Base-by-base conservation (phyloP, 2,113 vertebrate genomes). In the Myrmophylax atrothorax region DNA sequence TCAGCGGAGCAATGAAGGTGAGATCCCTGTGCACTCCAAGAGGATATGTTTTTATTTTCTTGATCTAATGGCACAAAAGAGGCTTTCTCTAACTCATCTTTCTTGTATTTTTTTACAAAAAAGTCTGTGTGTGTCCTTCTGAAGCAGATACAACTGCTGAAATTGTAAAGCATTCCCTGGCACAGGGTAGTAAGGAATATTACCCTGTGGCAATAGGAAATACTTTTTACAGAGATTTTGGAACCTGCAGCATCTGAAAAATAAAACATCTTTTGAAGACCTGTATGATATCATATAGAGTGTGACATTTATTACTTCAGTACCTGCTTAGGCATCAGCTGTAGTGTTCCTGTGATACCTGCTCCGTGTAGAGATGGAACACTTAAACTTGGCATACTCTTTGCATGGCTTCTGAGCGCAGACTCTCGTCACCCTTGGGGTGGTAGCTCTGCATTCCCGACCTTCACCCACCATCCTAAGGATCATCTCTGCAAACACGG, bases 1-100 rank as follows among this genome's bases (percentile, higher is more conserved):
- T 98, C 37, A 96, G 95, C 18, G 96, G 97, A 46, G 97, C 97
- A 56, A 98, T 99, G 94, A 99, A 99, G 99, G 99, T 99, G 97
- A 96, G 92, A 87, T 33, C 59, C 73, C 17, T 52, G 5, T 22
- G 17, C 74, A 17, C 58, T 91, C 42, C n/a, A 52, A n/a, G 58
- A 28, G 55, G 40, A 11, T 28, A 5, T 10, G 24, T 33, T 87
- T 86, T 87, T 84, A 31, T 68, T 40, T 80, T 74, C 69, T 68
- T 91, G 9, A n/a, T 80, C 35, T 47, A 37, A 24, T 29, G 24
- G 73, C 7, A 63, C 52, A 2, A 87, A 88, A 76, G 15, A 58
- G 24, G 42, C 87, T 46, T 74, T 78, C 14, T 91, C 14, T 91
- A 63, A 70, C 50, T 84, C 49, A 12, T 55, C 33, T 66, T 68